phyloP scores from a whole-genome alignment of 2,888 invertebrate genomes.

The Craniophora ligustri region DNA sequence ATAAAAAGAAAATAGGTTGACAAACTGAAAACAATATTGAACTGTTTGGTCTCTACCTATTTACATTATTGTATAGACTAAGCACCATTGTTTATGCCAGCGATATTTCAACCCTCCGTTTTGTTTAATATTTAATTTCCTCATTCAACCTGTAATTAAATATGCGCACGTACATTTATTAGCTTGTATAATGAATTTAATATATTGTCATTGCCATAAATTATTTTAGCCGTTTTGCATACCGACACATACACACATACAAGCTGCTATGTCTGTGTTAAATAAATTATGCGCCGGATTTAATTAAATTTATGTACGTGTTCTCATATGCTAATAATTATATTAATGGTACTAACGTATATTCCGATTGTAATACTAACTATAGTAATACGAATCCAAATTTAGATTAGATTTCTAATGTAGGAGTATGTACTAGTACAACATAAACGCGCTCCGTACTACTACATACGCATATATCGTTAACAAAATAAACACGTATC shows the following conservation, averaged over 20 bases:
- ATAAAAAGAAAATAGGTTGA: too few relatives aligned
- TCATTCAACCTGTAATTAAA: conserved; percentile 42
- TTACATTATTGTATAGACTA: too few relatives aligned
- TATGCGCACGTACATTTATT: conserved; percentile 8
- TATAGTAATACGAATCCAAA: too few relatives aligned
- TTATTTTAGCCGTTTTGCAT: conserved; percentile 43
- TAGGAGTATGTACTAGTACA: too few relatives aligned
- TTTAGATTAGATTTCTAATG: too few relatives aligned
- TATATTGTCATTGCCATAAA: conserved; percentile 41
- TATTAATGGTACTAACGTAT: not conserved
- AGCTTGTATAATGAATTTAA: conserved; percentile 34
- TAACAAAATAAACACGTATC: too few relatives aligned
- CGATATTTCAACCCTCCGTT: not conserved
- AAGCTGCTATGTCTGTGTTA: not conserved
- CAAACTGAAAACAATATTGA: too few relatives aligned
- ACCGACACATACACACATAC: not conserved
- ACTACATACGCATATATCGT: too few relatives aligned
- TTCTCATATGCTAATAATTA: not conserved
- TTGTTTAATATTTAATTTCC: conserved; percentile 37
- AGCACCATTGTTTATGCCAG: not conserved
- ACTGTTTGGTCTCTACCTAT: too few relatives aligned
- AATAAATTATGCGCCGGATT: not conserved
- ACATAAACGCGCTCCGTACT: too few relatives aligned
- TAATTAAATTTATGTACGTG: not conserved
- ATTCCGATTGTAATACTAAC: too few relatives aligned